phyloP scores from a whole-genome alignment of 1,140 invertebrate genomes.

The Drosophila ercepeae region DNA sequence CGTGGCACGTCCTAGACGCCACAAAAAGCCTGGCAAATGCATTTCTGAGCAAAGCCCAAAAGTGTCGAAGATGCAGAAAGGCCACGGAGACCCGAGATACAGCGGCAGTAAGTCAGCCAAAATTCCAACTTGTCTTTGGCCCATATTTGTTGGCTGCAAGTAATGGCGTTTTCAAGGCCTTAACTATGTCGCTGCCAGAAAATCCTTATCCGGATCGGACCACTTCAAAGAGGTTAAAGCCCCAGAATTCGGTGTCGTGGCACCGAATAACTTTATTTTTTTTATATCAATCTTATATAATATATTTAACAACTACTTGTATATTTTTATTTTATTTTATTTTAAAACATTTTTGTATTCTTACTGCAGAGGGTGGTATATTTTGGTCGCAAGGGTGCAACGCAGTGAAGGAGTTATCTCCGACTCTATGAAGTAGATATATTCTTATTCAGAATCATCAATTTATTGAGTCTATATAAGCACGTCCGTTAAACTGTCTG shows the following conservation, averaged over 20 bases:
- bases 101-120: slow-evolving; percentile 37
- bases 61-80: slow-evolving; percentile 43
- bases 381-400: too few relatives aligned
- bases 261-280: too few relatives aligned
- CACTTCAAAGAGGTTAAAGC: slow-evolving; percentile 9
- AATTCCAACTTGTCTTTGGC: slow-evolving; percentile 23
- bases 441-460: too few relatives aligned
- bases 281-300: too few relatives aligned
- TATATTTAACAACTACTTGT: too few relatives aligned
- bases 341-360: too few relatives aligned
- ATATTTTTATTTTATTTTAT: too few relatives aligned
- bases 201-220: neutral
- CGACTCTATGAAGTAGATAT: too few relatives aligned
- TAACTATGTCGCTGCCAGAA: slow-evolving; percentile 28
- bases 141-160: slow-evolving; percentile 17
- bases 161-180: slow-evolving; percentile 30
- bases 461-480: too few relatives aligned
- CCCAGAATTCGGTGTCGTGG: neutral
- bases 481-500: too few relatives aligned
- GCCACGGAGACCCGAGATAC: slow-evolving; percentile 14
- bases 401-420: too few relatives aligned
- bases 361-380: too few relatives aligned
- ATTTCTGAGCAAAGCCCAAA: slow-evolving; percentile 35
- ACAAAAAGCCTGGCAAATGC: slow-evolving; percentile 41
- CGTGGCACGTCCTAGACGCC: slow-evolving; percentile 17